Evolutionary conservation across 2,797 vertebrate species (phyloP).

Genomic region (Phrynocephalus forsythii): DNA sequence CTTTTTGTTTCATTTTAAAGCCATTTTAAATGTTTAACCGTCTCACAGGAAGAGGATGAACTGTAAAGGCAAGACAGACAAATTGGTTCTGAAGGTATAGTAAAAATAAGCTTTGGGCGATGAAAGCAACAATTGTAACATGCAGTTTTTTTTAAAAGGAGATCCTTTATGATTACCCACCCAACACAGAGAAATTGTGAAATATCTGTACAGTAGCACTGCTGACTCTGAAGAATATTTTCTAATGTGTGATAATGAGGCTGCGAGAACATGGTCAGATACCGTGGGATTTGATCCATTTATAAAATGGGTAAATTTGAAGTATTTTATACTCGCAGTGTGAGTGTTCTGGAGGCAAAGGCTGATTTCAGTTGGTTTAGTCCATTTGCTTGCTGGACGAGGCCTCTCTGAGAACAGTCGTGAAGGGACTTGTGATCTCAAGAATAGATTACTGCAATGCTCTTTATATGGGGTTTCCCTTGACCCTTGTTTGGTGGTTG

Average conservation of each 20-base stretch:
- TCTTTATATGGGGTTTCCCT: too few relatives aligned
- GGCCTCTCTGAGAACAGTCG: too few relatives aligned
- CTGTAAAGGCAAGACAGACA: not conserved
- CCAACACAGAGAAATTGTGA: not conserved
- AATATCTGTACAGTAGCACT: not conserved
- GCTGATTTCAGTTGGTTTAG: too few relatives aligned
- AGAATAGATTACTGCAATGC: too few relatives aligned
- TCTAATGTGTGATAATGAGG: conserved; percentile 10
- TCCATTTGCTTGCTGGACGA: too few relatives aligned
- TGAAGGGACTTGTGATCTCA: too few relatives aligned
- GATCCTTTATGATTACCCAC: not conserved
- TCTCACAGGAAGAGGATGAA: not conserved
- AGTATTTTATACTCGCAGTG: too few relatives aligned
- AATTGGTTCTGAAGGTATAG: not conserved
- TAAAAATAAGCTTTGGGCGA: not conserved
- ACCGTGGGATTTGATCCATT: too few relatives aligned
- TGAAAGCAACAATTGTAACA: conserved; percentile 10
- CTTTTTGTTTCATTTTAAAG: not conserved
- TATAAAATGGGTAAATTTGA: too few relatives aligned
- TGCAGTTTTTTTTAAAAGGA: conserved; percentile 3
- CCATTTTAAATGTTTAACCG: not conserved
- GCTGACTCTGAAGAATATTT: conserved; percentile 8
- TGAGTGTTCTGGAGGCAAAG: too few relatives aligned
- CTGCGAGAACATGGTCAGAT: too few relatives aligned
- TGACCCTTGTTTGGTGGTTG: too few relatives aligned